Conservation (phyloP, 2,797 vertebrate genomes). For the Phataginus tetradactyla region DNA sequence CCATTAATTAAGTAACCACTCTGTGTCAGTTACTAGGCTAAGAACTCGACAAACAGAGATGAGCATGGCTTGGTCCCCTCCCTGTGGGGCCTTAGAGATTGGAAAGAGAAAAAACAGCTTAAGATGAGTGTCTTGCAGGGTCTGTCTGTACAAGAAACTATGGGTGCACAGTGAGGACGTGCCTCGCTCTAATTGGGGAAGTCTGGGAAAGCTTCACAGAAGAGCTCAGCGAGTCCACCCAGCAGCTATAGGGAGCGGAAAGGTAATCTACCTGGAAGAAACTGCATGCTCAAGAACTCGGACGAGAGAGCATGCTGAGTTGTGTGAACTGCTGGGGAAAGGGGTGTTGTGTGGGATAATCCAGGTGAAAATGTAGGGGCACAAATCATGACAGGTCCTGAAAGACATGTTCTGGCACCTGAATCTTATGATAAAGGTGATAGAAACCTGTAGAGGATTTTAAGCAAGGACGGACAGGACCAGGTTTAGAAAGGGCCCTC, state of each 20-base stretch:
- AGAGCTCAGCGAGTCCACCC: neutral
- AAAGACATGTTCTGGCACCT: neutral
- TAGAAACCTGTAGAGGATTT: neutral
- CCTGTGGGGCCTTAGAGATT: neutral
- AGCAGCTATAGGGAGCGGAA: neutral
- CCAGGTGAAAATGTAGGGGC: neutral
- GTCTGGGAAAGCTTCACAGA: neutral
- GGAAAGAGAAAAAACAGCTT: neutral
- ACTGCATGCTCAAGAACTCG: neutral
- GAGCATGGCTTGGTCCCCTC: neutral
- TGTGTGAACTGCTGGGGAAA: neutral
- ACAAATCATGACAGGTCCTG: neutral
- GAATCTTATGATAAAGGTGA: neutral
- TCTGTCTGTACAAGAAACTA: neutral
- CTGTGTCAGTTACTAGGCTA: neutral
- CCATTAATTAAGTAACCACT: neutral
- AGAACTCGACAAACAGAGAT: constrained; percentile 5
- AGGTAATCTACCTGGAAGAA: neutral
- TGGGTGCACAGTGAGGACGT: neutral
- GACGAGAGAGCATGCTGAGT: neutral
- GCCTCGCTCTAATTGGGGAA: neutral
- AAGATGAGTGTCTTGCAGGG: neutral
- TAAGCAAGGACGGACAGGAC: neutral
- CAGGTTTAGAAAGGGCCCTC: neutral
- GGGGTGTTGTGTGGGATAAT: too few relatives aligned